Conservation (phyloP, 2,888 invertebrate species). For the Protonemura montana region DNA sequence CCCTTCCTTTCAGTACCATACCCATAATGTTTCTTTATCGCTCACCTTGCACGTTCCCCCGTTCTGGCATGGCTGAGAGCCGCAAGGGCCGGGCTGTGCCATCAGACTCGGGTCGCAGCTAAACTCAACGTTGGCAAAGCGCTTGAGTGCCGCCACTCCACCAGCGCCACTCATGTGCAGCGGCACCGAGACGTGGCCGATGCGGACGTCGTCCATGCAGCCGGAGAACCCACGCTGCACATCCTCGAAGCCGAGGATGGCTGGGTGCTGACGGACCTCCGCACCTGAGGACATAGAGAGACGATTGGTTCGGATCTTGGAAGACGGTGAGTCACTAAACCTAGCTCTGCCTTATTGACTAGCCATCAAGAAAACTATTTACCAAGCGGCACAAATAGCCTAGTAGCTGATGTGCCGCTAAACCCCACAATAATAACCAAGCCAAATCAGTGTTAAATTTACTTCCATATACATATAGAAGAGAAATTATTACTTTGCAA, state of each 20-base stretch:
- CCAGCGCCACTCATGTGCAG: conserved; percentile 73
- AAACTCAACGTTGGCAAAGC: conserved; percentile 76
- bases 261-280: conserved; percentile 74
- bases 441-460: too few relatives aligned
- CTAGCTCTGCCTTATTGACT: too few relatives aligned
- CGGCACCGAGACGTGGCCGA: conserved; percentile 79
- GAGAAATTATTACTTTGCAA: too few relatives aligned
- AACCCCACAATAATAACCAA: too few relatives aligned
- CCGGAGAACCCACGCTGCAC: conserved; percentile 88
- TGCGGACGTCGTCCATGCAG: conserved; percentile 86
- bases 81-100: conserved; percentile 71
- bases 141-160: conserved; percentile 69
- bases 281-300: background rate
- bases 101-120: conserved; percentile 70
- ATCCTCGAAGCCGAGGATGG: conserved; percentile 74
- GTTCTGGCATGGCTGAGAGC: conserved; percentile 81
- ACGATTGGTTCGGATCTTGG: too few relatives aligned
- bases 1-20: too few relatives aligned
- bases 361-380: too few relatives aligned
- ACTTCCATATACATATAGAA: too few relatives aligned
- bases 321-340: too few relatives aligned
- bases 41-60: conserved; percentile 70
- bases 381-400: too few relatives aligned
- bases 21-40: too few relatives aligned
- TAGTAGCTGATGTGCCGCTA: too few relatives aligned